Percentiles rank a stretch among this genome's conserved stretches.
Conservation (phyloP, 2,888 invertebrate species). For the Drosophila siamana region DNA sequence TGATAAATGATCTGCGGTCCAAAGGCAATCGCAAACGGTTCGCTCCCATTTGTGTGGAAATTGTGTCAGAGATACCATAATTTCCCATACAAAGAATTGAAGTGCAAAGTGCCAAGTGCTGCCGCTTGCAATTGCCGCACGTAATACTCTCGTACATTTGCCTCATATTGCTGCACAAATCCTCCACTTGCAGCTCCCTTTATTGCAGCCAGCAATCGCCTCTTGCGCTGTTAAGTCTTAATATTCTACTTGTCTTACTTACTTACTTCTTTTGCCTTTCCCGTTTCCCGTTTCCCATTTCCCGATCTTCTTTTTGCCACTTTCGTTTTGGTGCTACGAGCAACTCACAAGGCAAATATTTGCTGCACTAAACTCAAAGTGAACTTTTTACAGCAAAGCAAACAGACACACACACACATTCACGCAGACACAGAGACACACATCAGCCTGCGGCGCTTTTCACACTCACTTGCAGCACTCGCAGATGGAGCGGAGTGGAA, state of each 20-base stretch:
- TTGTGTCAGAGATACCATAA: conserved; percentile 34
- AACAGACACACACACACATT: neutral
- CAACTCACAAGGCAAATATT: conserved; percentile 63
- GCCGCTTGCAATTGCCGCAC: conserved; percentile 37
- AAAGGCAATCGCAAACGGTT: too few species aligned
- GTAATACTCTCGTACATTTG: conserved; percentile 31
- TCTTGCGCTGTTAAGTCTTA: conserved; percentile 55
- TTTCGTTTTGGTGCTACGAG: conserved; percentile 8
- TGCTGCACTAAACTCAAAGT: conserved; percentile 51
- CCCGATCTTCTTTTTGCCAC: neutral
- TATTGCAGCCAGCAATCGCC: conserved; percentile 48
- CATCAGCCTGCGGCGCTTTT: conserved; percentile 44
- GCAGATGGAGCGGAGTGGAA: neutral
- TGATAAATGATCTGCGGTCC: conserved; percentile 43
- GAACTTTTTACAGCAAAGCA: conserved; percentile 59
- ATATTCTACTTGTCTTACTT: conserved; percentile 59
- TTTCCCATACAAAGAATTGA: conserved; percentile 37
- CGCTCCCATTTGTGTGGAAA: conserved; percentile 13
- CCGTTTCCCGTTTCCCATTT: neutral
- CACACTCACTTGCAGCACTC: conserved; percentile 47
- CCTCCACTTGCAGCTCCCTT: conserved; percentile 41
- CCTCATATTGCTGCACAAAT: conserved; percentile 44
- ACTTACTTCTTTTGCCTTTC: conserved; percentile 14
- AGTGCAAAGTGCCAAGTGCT: too few species aligned
- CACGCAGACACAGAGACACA: neutral